Evolutionary conservation across 2,888 invertebrate genomes (phyloP).

Genomic region (Carabus problematicus): DNA sequence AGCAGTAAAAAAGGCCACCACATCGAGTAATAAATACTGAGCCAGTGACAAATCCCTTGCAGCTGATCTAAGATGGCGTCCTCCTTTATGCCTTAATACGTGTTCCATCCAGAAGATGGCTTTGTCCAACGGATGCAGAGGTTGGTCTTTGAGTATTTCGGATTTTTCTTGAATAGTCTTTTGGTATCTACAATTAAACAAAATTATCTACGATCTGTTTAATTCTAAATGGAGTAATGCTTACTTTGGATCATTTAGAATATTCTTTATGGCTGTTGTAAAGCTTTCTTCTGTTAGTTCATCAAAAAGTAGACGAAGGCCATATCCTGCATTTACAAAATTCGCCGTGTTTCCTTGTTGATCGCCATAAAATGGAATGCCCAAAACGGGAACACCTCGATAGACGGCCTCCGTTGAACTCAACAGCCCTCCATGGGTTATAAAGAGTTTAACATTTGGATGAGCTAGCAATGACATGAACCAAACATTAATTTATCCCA

Average conservation of each 20-base stretch:
- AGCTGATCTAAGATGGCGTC: constrained; percentile 32
- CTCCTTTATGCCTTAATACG: constrained; percentile 39
- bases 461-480: constrained; percentile 57
- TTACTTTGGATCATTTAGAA: constrained; percentile 53
- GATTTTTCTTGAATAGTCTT: constrained; percentile 37
- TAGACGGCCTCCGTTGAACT: constrained; percentile 64
- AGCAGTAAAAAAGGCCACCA: constrained; percentile 20
- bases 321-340: constrained; percentile 58
- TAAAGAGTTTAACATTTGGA: constrained; percentile 63
- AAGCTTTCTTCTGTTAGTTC: constrained; percentile 57
- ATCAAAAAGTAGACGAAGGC: constrained; percentile 55
- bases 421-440: constrained; percentile 67
- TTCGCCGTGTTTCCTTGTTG: constrained; percentile 61
- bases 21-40: constrained; percentile 43
- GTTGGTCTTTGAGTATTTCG: constrained; percentile 36
- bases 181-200: constrained; percentile 31
- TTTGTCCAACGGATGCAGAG: constrained; percentile 23
- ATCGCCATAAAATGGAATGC: constrained; percentile 63
- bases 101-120: constrained; percentile 31
- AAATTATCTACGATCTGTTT: background rate
- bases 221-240: background rate
- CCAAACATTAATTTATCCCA: too few species aligned
- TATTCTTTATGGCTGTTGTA: constrained; percentile 54
- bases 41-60: constrained; percentile 19
- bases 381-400: constrained; percentile 61